Base-by-base conservation (phyloP, 2,888 invertebrate genomes). In the Chrysolina oricalcia region DNA sequence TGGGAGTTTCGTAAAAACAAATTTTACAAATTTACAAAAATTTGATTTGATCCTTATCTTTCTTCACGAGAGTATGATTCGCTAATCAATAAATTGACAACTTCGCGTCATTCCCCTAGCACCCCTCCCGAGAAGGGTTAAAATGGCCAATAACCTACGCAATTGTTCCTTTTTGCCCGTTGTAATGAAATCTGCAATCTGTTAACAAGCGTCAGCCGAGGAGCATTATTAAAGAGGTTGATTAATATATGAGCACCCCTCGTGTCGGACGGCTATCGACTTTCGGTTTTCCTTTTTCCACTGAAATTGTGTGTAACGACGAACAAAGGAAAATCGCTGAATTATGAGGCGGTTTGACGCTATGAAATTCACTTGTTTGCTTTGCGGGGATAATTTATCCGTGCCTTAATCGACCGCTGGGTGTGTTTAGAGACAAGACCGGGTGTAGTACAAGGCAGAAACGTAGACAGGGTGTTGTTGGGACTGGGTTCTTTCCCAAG, bases 341-440 rank as follows among this genome's bases (percentile, higher is more conserved):
- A 53, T 53, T 53, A 68, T 68, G 68, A 67, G n/a, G 67, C 50
- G 48, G 35, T 67, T 46, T 50, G 67, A 27, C n/a, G 48, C 67
- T 50, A 67, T 67, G 46, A 67, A 67, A 67, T 19, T 50, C 68
- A 68, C 53, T 68, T 68, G 68, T 68, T 68, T 40, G 35, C 68
- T 19, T 53, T n/a, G 21, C 23, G 13, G 21, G 23, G 50, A 35
- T 50, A 48, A 67, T 67, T 50, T 35, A 67, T 50, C 50, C n/a
- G 8, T 66, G 66, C 35, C 27, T 48, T n/a, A 43, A n/a, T 66
- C 46, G 50, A 67, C 50, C 35, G 50, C 67, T 67, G 48, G 43
- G 48, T 35, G 50, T 67, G 43, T 64, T 53, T 53, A 19, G 53
- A 13, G 13, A 21, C 17, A n/a, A 6, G 17, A 9, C 48, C 48